These are phyloP conservation scores for Brachypterus glaber DNA, from an alignment of 2,888 invertebrate species.

Conservation along the genomic window DNA sequence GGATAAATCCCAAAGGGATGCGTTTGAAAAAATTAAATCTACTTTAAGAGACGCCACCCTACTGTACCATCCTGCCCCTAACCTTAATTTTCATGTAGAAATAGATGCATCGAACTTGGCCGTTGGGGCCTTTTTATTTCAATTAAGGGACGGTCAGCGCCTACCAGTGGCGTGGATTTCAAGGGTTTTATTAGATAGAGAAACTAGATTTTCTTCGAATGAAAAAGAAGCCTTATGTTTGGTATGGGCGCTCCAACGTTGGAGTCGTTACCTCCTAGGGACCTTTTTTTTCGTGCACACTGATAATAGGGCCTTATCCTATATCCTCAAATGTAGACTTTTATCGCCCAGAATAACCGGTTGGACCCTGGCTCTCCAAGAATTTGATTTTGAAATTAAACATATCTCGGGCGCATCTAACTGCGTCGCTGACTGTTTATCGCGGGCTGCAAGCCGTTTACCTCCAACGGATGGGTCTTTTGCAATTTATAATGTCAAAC, in stretches of 20 bases:
- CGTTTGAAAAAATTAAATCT: constrained; percentile 4
- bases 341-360: constrained; percentile 11
- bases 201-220: constrained; percentile 5
- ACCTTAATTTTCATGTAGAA: constrained; percentile 1
- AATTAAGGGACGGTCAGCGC: constrained; percentile 1
- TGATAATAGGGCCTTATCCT: constrained; percentile 15
- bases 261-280: constrained; percentile 7
- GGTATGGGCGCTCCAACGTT: constrained; percentile 6
- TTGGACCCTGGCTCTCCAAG: constrained; percentile 13
- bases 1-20: constrained; percentile 2
- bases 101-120: constrained; percentile 6
- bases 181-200: constrained; percentile 3
- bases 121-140: constrained; percentile 11
- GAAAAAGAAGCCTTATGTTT: constrained; percentile 10
- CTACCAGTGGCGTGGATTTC: no score
- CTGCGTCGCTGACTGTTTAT: no score
- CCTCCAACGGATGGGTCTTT: no score
- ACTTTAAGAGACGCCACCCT: constrained; percentile 1
- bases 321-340: constrained; percentile 10
- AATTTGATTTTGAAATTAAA: constrained; percentile 14
- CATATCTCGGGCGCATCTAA: no score
- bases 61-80: constrained; percentile 7
- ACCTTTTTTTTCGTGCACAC: constrained; percentile 6
- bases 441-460: no score
- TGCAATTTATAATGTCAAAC: no score